phyloP scores from a whole-genome alignment of 1,140 invertebrate genomes.

The Hylaeus volcanicus region DNA sequence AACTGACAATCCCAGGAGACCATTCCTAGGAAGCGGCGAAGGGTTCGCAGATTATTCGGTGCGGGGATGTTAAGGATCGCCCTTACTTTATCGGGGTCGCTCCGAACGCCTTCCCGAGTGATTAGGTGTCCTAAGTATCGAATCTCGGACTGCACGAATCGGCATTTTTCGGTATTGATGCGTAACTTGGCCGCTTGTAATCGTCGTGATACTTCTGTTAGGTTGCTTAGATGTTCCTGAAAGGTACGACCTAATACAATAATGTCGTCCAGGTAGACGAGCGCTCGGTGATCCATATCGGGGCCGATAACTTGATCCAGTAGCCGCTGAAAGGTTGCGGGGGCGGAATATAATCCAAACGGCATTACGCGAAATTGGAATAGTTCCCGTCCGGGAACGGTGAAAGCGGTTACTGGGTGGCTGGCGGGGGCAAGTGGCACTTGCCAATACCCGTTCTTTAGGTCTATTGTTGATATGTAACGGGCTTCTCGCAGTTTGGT shows the following conservation, averaged over 20 bases:
- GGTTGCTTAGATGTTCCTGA: not conserved
- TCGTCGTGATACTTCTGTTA: not conserved
- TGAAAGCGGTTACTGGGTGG: conserved; percentile 10
- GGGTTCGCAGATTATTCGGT: conserved; percentile 45
- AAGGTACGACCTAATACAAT: conserved; percentile 56
- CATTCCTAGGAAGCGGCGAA: conserved; percentile 76
- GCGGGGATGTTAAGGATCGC: conserved; percentile 62
- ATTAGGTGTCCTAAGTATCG: conserved; percentile 59
- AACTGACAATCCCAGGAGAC: too few species aligned
- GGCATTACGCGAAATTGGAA: not conserved
- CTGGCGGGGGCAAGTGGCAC: not conserved
- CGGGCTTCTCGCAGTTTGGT: not conserved
- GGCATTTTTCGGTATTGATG: conserved; percentile 1
- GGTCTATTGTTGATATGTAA: not conserved
- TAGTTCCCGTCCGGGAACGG: not conserved
- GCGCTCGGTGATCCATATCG: conserved; percentile 56
- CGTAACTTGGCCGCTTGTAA: conserved; percentile 38
- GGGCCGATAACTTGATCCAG: conserved; percentile 51
- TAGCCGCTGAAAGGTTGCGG: conserved; percentile 9
- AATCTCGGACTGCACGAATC: not conserved
- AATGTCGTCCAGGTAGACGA: conserved; percentile 67
- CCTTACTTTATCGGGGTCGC: conserved; percentile 68
- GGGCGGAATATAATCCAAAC: not conserved
- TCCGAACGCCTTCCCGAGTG: conserved; percentile 63
- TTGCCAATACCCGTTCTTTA: not conserved